phyloP scores from a whole-genome alignment of 2,113 vertebrate species.

The Elgaria multicarinata region DNA sequence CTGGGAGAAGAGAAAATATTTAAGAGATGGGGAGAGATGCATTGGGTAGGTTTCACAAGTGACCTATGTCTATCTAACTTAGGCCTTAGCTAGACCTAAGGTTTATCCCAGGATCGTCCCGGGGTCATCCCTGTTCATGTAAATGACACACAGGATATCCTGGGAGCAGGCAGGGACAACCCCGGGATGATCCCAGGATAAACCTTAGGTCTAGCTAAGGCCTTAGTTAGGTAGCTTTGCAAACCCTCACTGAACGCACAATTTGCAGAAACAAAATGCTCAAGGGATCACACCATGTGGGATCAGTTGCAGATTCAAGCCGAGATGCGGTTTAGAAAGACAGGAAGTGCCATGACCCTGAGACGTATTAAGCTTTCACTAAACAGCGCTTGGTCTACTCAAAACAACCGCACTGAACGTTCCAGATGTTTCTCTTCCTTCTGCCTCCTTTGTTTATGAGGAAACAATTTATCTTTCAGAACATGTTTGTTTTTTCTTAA shows the following conservation, averaged over 20 bases:
- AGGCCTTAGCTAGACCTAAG: too few species aligned
- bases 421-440: neutral
- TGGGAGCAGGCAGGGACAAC: too few species aligned
- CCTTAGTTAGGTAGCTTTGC: neutral
- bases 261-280: neutral
- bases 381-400: neutral
- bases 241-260: neutral
- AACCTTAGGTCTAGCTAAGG: too few species aligned
- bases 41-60: too few species aligned
- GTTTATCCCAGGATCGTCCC: too few species aligned
- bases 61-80: too few species aligned
- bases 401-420: neutral
- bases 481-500: neutral
- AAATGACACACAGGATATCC: too few species aligned
- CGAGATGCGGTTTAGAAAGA: rapidly evolving
- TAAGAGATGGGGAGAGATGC: too few species aligned
- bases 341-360: neutral
- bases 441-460: neutral
- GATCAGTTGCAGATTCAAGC: neutral
- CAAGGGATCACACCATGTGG: neutral
- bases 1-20: too few species aligned
- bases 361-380: neutral
- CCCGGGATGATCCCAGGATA: too few species aligned
- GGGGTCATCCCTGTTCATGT: too few species aligned
- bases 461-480: neutral